A percentile compares a stretch with the other conserved stretches of the same genome.
Conservation (phyloP, 1,140 invertebrate species). For the Pseudomyrmex gracilis region DNA sequence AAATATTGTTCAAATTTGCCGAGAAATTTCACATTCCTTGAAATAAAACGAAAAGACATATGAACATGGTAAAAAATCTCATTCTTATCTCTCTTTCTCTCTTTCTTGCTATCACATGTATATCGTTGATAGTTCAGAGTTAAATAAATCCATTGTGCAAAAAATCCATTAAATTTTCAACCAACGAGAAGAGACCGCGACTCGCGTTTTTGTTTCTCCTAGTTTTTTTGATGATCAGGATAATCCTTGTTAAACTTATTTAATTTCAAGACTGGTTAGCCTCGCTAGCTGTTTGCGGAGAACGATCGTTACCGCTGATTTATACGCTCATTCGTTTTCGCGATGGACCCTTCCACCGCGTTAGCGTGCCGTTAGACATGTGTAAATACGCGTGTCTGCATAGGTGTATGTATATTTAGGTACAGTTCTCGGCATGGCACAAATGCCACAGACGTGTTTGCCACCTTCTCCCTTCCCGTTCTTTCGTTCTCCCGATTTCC, state of each 20-base stretch:
- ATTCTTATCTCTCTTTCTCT: no score
- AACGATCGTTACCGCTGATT: slow-evolving; percentile 76
- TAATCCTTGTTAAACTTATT: slow-evolving; percentile 72
- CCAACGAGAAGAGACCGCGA: no score
- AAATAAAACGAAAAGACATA: no score
- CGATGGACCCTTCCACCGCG: slow-evolving; percentile 57
- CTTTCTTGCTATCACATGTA: no score
- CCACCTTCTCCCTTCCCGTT: not conserved
- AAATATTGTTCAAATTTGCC: no score
- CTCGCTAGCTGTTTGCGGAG: slow-evolving; percentile 67
- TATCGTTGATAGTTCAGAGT: no score
- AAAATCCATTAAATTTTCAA: no score
- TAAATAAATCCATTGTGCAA: no score
- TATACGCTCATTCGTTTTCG: slow-evolving; percentile 76
- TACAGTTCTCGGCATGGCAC: slow-evolving; percentile 37
- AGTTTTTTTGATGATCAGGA: slow-evolving; percentile 41
- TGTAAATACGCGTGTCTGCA: slow-evolving; percentile 25
- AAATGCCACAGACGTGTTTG: slow-evolving; percentile 43
- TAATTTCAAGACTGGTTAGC: slow-evolving; percentile 70
- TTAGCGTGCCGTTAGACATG: slow-evolving; percentile 24
- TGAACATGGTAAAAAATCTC: no score
- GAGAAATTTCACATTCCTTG: no score
- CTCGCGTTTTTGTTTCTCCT: not conserved
- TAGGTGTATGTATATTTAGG: slow-evolving; percentile 54
- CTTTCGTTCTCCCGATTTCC: not conserved